Evolutionary conservation across 1,140 invertebrate genomes (phyloP).

Genomic region (Temnothorax curvispinosus): DNA sequence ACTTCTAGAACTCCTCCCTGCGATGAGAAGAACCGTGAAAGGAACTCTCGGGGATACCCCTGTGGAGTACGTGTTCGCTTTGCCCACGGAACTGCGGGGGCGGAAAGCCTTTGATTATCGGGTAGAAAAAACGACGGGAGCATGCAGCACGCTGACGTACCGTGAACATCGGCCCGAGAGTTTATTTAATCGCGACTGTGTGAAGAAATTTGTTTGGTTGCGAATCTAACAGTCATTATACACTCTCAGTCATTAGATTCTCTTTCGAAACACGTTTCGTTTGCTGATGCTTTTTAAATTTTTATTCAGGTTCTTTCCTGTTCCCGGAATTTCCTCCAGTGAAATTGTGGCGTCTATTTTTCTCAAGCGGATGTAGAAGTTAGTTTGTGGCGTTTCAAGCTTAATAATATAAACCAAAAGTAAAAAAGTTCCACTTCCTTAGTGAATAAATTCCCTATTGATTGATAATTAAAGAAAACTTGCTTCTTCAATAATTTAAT

Average conservation of each 20-base stretch:
- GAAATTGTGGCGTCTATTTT: not conserved
- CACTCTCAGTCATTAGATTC: not conserved
- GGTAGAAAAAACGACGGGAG: slow-evolving; percentile 2
- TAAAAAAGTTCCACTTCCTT: not conserved
- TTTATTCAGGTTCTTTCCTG: not conserved
- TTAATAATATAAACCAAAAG: not conserved
- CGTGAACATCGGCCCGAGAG: not conserved
- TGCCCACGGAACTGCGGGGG: not conserved
- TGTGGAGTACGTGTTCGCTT: slow-evolving; percentile 37
- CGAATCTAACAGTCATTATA: not conserved
- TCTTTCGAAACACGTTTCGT: not conserved
- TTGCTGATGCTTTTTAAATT: not conserved
- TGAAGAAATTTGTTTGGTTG: slow-evolving; percentile 1
- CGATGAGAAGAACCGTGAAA: slow-evolving; percentile 18
- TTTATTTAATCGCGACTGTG: slow-evolving; percentile 34
- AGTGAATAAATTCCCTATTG: not conserved
- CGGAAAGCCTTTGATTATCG: slow-evolving; percentile 30
- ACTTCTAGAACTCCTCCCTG: not conserved
- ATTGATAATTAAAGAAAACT: not conserved
- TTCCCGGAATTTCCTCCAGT: not conserved
- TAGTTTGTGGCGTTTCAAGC: slow-evolving; percentile 11
- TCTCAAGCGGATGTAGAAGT: not conserved
- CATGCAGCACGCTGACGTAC: not conserved
- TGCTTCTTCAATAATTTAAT: slow-evolving; percentile 9
- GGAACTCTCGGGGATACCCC: slow-evolving; percentile 1